These are phyloP conservation scores for Lepilemur septentrionalis DNA, from an alignment of 2,797 vertebrate species.

Conservation along the genomic window DNA sequence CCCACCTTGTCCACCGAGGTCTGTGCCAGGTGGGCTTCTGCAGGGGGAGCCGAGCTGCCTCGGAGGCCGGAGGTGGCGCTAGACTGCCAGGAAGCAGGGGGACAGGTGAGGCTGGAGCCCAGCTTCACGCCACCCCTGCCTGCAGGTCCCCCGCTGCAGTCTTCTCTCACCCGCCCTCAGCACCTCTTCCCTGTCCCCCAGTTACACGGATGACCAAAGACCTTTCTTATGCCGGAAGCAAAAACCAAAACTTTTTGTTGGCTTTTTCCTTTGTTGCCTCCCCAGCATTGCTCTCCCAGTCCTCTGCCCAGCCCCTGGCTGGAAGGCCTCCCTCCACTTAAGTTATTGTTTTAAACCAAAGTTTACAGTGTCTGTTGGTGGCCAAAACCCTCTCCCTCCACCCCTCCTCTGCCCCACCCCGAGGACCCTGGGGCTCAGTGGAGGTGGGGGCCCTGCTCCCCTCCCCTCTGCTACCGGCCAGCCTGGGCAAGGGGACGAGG, in stretches of 20 bases:
- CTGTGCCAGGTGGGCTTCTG: not conserved
- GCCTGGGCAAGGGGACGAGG: not conserved
- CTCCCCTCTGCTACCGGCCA: not conserved
- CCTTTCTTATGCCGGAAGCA: conserved; percentile 84
- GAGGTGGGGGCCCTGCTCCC: conserved; percentile 37
- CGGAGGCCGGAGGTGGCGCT: not conserved
- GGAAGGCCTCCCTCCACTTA: conserved; percentile 89
- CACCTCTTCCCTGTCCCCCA: not conserved
- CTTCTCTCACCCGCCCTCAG: not conserved
- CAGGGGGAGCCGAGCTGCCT: not conserved
- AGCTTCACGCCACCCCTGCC: not conserved
- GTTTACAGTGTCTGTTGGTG: conserved; percentile 91
- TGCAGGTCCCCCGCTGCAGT: not conserved
- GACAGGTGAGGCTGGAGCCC: not conserved
- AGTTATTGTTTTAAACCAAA: conserved; percentile 92
- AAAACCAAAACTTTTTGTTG: conserved; percentile 84
- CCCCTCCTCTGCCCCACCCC: conserved; percentile 77
- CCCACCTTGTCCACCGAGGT: not conserved
- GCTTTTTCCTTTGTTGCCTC: conserved; percentile 77
- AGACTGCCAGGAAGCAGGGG: not conserved
- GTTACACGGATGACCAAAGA: conserved; percentile 84
- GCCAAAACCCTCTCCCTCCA: conserved; percentile 76
- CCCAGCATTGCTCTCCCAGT: not conserved
- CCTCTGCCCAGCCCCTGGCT: conserved; percentile 80
- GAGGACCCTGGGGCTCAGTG: conserved; percentile 84